These are phyloP conservation scores for Brenthis hecate DNA, from an alignment of 2,888 invertebrate species.

Conservation along the genomic window DNA sequence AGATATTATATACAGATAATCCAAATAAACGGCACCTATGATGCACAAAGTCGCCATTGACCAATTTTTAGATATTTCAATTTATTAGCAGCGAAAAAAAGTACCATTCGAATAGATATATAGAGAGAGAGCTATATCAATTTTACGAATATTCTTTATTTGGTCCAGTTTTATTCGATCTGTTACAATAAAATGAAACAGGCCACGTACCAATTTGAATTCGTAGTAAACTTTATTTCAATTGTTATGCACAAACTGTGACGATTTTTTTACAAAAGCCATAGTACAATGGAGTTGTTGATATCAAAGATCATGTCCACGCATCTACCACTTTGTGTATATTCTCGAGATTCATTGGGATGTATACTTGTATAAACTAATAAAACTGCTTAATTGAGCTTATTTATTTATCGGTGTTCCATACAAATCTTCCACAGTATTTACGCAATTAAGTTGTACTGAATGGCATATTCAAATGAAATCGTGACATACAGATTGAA, in stretches of 20 bases:
- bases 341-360: neutral
- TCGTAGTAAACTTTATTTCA: conserved; percentile 3
- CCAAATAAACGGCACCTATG: too few species aligned
- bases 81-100: too few species aligned
- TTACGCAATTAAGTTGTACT: too few species aligned
- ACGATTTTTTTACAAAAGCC: neutral
- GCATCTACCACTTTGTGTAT: conserved; percentile 4
- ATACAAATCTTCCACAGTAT: too few species aligned
- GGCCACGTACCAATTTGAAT: conserved; percentile 9
- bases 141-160: conserved; percentile 9
- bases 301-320: conserved; percentile 1
- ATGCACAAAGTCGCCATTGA: too few species aligned
- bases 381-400: too few species aligned
- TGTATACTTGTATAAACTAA: neutral
- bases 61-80: too few species aligned
- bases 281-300: neutral
- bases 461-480: too few species aligned
- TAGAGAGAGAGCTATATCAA: neutral
- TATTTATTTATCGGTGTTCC: too few species aligned
- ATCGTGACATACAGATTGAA: too few species aligned
- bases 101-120: neutral
- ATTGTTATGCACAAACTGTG: neutral
- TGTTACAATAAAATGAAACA: conserved; percentile 17
- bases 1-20: too few species aligned
- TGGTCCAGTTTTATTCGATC: neutral